These are phyloP conservation scores for Chaetodon auriga DNA, from an alignment of 2,113 vertebrate genomes.

Conservation along the genomic window DNA sequence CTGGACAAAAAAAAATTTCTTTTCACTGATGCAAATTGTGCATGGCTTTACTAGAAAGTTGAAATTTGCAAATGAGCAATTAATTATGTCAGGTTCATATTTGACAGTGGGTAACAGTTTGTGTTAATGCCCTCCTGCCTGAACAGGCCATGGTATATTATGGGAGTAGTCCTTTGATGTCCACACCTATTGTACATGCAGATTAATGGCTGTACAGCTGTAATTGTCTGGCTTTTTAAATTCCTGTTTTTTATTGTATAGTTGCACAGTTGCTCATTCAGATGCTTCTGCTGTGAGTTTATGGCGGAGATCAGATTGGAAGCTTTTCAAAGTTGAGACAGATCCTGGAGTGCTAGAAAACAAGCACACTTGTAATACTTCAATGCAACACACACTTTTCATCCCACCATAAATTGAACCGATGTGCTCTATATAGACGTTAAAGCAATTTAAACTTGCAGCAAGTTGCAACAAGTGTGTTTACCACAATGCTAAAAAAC, in stretches of 20 bases:
- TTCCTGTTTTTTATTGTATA: not conserved
- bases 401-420: not conserved
- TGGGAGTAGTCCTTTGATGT: constrained; percentile 78
- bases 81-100: not conserved
- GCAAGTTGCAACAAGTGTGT: not conserved
- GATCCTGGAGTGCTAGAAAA: constrained; percentile 23
- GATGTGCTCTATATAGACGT: not conserved
- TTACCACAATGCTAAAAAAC: not conserved
- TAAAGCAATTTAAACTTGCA: not conserved
- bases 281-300: constrained; percentile 20
- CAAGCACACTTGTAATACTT: not conserved
- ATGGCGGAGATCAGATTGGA: constrained; percentile 49
- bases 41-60: not conserved
- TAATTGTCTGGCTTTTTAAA: constrained; percentile 33
- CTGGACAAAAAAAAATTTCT: not conserved
- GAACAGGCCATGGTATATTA: constrained; percentile 52
- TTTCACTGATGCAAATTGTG: not conserved
- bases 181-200: constrained; percentile 48
- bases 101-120: not conserved
- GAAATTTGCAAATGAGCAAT: not conserved
- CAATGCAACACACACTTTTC: constrained; percentile 1
- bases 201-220: constrained; percentile 33
- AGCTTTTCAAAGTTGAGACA: constrained; percentile 32
- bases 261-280: constrained; percentile 20
- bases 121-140: not conserved